A percentile compares a stretch with the other conserved stretches of the same genome.
These are phyloP conservation scores for Halcyon leucocephala DNA, from an alignment of 2,797 vertebrate genomes.

Conservation along the genomic window DNA sequence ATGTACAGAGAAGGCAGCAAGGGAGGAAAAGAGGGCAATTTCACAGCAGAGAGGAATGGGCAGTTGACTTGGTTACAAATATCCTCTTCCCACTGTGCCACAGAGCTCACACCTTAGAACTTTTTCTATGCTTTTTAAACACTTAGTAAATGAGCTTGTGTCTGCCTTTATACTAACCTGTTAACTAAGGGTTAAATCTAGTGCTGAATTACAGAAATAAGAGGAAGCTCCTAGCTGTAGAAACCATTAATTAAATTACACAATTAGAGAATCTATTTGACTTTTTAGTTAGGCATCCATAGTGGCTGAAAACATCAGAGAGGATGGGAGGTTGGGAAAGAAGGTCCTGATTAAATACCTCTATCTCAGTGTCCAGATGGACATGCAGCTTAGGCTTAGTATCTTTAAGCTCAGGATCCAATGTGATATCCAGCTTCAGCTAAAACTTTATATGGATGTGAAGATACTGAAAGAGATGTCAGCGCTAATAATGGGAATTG, in stretches of 20 bases:
- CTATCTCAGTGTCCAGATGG: constrained; percentile 55
- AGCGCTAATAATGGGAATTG: not conserved
- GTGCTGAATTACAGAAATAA: not conserved
- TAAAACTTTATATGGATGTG: not conserved
- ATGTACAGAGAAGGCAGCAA: not conserved
- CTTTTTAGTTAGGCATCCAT: not conserved
- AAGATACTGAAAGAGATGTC: constrained; percentile 42
- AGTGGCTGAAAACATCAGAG: not conserved
- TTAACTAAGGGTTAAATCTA: not conserved
- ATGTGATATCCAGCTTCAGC: not conserved
- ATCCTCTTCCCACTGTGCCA: not conserved
- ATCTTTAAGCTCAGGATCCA: constrained; percentile 31
- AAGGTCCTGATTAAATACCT: constrained; percentile 8
- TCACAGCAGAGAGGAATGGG: not conserved
- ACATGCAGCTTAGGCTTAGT: constrained; percentile 38
- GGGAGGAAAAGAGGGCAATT: not conserved
- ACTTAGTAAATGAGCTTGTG: not conserved
- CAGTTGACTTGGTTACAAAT: not conserved
- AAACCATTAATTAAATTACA: constrained; percentile 28
- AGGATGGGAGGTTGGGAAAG: not conserved
- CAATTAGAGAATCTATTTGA: not conserved
- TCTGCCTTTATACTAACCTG: not conserved
- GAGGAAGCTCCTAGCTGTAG: not conserved
- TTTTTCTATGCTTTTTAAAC: not conserved
- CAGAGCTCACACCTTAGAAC: not conserved